These are phyloP conservation scores for Verasper variegatus DNA, from an alignment of 2,113 vertebrate species.

Conservation along the genomic window DNA sequence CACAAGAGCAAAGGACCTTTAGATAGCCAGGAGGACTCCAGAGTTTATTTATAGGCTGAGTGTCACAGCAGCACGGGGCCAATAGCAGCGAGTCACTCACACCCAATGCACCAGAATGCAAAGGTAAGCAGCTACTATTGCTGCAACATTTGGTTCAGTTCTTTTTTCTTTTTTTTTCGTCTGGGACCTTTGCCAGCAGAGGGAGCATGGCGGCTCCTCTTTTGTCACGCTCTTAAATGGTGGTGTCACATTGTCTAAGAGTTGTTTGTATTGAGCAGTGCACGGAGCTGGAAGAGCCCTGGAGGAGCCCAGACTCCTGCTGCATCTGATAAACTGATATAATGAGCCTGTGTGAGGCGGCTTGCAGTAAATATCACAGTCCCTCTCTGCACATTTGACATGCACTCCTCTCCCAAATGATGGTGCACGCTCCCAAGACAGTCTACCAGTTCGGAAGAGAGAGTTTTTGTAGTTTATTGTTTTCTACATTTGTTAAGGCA, in stretches of 20 bases:
- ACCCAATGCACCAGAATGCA: slow-evolving; percentile 64
- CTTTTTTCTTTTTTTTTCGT: slow-evolving; percentile 10
- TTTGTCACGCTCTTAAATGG: slow-evolving; percentile 53
- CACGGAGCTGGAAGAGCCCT: slow-evolving; percentile 39
- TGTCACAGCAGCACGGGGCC: slow-evolving; percentile 48
- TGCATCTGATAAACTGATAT: slow-evolving; percentile 45
- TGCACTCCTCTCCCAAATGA: slow-evolving; percentile 1
- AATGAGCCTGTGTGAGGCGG: slow-evolving; percentile 41
- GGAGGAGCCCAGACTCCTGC: slow-evolving; percentile 50
- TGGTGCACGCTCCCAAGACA: not conserved
- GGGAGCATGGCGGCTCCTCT: slow-evolving; percentile 30
- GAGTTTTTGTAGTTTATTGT: not conserved
- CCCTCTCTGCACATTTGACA: slow-evolving; percentile 1
- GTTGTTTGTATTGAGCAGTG: slow-evolving; percentile 50
- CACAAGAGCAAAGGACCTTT: slow-evolving; percentile 58
- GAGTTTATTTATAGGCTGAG: slow-evolving; percentile 72
- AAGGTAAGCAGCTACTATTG: slow-evolving; percentile 63
- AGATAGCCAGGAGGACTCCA: slow-evolving; percentile 45
- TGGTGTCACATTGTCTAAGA: slow-evolving; percentile 42
- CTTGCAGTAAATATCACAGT: slow-evolving; percentile 23
- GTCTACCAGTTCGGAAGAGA: not conserved
- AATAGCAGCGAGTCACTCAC: slow-evolving; percentile 69
- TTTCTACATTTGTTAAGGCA: not conserved
- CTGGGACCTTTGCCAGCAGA: slow-evolving; percentile 36
- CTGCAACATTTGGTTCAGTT: slow-evolving; percentile 48